Conservation (phyloP, 2,888 invertebrate species). For the Drosophila pseudotalamancana region DNA sequence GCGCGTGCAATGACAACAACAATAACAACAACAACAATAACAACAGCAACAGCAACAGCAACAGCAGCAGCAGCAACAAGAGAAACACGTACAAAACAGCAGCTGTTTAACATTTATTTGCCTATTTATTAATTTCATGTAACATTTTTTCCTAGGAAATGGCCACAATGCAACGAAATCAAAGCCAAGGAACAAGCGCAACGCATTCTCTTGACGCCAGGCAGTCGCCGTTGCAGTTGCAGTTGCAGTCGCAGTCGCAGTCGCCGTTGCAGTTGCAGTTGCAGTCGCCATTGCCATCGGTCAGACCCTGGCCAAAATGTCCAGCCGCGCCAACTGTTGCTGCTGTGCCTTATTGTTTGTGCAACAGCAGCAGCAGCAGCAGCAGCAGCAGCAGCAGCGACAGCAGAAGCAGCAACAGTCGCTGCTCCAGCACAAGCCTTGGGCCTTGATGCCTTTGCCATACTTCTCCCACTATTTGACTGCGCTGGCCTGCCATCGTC, state of each 20-base stretch:
- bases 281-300: constrained; percentile 51
- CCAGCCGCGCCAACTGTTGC: constrained; percentile 68
- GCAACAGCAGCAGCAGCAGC: constrained; percentile 58
- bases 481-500: constrained; percentile 57
- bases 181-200: constrained; percentile 78
- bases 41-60: constrained; percentile 27
- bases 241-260: constrained; percentile 61
- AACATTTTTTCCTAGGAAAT: constrained; percentile 80
- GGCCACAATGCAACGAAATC: constrained; percentile 75
- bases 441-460: constrained; percentile 69
- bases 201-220: constrained; percentile 79
- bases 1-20: constrained; percentile 70
- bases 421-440: constrained; percentile 33
- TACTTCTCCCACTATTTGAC: constrained; percentile 81
- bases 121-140: constrained; percentile 80
- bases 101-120: constrained; percentile 78
- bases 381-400: constrained; percentile 15
- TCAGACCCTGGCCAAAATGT: constrained; percentile 63
- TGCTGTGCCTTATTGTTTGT: constrained; percentile 36
- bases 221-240: constrained; percentile 65
- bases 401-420: constrained; percentile 21
- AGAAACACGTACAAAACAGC: constrained; percentile 79
- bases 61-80: constrained; percentile 42
- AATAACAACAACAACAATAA: constrained; percentile 21
- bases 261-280: too few relatives aligned